A percentile compares a stretch with the other conserved stretches of the same genome.
phyloP scores from a whole-genome alignment of 2,888 invertebrate genomes.

The Sphaerophoria rueppellii region DNA sequence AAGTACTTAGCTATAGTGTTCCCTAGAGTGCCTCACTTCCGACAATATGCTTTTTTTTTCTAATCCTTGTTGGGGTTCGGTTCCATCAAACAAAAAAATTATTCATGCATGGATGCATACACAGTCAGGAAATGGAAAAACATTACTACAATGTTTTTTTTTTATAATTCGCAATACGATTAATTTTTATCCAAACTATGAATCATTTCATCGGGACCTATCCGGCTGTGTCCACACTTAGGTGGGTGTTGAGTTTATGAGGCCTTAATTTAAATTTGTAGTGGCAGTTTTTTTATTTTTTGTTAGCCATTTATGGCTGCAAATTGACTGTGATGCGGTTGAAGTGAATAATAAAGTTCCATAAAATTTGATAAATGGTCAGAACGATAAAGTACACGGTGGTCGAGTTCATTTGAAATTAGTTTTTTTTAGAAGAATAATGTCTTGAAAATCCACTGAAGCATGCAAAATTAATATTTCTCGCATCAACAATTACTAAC shows the following conservation, averaged over 20 bases:
- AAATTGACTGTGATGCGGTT: constrained; percentile 20
- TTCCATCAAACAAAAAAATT: background rate
- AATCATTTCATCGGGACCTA: constrained; percentile 28
- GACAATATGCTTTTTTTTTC: constrained; percentile 17
- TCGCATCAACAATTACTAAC: too few species aligned
- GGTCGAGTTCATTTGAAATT: background rate
- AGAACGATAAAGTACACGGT: background rate
- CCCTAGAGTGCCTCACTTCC: background rate
- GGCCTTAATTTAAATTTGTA: constrained; percentile 16
- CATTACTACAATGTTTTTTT: constrained; percentile 46
- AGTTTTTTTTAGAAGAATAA: background rate
- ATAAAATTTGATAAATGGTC: background rate
- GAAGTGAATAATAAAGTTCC: constrained; percentile 11
- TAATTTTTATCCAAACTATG: constrained; percentile 51
- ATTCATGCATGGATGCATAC: constrained; percentile 32
- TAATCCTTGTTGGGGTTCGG: constrained; percentile 29
- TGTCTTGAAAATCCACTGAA: background rate
- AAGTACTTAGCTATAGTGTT: background rate
- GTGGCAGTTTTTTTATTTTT: constrained; percentile 39
- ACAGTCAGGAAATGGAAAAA: constrained; percentile 12
- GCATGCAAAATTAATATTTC: too few species aligned
- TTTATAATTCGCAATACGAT: constrained; percentile 46
- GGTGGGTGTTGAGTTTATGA: constrained; percentile 5
- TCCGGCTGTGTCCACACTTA: background rate
- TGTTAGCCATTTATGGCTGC: background rate